Evolutionary conservation across 2,113 vertebrate genomes (phyloP), one percentile per base, ranked within the genome.

Genomic region (Alexandromys fortis): DNA sequence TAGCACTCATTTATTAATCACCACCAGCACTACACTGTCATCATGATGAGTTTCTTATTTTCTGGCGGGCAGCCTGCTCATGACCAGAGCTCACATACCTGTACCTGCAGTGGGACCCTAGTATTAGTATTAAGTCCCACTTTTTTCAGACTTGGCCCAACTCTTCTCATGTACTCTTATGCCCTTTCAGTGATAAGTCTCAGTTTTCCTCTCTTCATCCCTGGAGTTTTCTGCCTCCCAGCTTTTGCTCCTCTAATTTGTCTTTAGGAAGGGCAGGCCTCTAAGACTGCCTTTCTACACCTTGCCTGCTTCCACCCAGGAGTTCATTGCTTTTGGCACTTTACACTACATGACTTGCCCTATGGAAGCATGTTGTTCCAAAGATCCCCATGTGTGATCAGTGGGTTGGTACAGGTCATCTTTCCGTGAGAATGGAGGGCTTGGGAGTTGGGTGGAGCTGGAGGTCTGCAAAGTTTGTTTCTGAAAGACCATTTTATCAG

Each of bases 291-390:
- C 33, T 35, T 42, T 8, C 28, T 28, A 75, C 10, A 45, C n/a
- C 52, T 75, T 70, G n/a, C 12, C 35, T 73, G 35, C 13, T 55
- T 82, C 35, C 21, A 7, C n/a, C 35, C 21, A 9, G 77, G 5
- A 22, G 38, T 49, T 35, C 35, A 63, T 30, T 67, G 61, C 42
- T 49, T 24, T 49, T 13, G 73, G 45, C 11, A 52, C n/a, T 76
- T 42, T 24, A 58, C 21, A 45, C 47, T 68, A 7, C 11, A 30
- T 65, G 28, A 28, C 19, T 58, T 79, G 73, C 28, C 61, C 3
- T 33, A 1, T 17, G 6, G 10, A 68, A 26, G 16, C 3, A 22
- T 19, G 1, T n/a, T 35, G 8, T 17, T 3, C 47, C 28, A 1
- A 22, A 45, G 52, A 26, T 26, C 72, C 67, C 30, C 1, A 3